Base-by-base conservation (phyloP, 1,140 invertebrate genomes). In the Procambarus clarkii region DNA sequence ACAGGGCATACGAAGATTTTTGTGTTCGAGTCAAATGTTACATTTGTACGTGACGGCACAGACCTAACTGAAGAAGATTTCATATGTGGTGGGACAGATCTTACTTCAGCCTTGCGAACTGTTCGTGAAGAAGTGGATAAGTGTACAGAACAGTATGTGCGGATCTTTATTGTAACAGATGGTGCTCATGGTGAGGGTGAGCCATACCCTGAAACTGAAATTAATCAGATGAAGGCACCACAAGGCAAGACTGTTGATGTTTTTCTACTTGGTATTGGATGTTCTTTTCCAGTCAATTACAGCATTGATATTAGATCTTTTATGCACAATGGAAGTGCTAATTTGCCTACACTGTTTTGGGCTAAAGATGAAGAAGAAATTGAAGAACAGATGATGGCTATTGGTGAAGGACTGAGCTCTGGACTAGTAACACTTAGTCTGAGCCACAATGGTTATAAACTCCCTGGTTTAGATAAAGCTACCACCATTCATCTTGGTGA, bases 311-410 rank as follows among this genome's bases (percentile, higher is more conserved):
- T 93, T 8, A 71, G 92, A 60, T 93, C 92, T 21, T 46, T 18
- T 7, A 74, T 93, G 60, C 92, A 93, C 83, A 93, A 86, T 89
- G 92, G 92, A 24, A 92, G 82, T 93, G 84, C 90, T 45, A 93
- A 89, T 78, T 45, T 91, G 9, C 92, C 92, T 13, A 86, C 90
- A 1, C 82, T 93, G 0, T 93, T 92, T 69, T 93, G 92, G 92
- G 90, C 76, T 24, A 91, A 93, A 71, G 24, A 77, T 2, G 5
- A 60, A 0, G 9, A 34, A 2, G 50, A 92, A 15, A 88, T 92
- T 58, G 78, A n/a, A 18, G 78, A 74, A 9, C 78, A 93, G 58
- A 91, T 93, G 48, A 74, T 11, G 50, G 69, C 44, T 21, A 93
- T 93, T 80, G 76, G 84, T 21, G 45, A 78, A 1, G 86, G 79